Evolutionary conservation across 2,113 vertebrate species (phyloP), one percentile per base, ranked within the genome.

Genomic region (Hydrochoerus hydrochaeris): DNA sequence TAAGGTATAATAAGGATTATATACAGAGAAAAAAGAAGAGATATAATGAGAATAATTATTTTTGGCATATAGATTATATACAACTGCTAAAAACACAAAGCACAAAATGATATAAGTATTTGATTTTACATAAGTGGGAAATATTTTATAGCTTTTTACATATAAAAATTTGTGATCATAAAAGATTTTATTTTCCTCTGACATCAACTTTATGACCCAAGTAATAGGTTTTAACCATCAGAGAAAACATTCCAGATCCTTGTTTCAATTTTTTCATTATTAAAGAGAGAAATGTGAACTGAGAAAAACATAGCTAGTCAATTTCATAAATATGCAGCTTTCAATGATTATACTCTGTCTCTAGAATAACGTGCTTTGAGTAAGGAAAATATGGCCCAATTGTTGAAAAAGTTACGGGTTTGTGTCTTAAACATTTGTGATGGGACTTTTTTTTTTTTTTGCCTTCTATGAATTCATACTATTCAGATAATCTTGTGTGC

Each of bases 141-240:
- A 44, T 5, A 32, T 84, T 22, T 83, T 95, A 57, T 7, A 62
- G 82, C 38, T 30, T 84, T 44, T 62, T 46, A 54, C 77, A 96
- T 69, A 81, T 89, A 95, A 81, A 95, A 89, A 81, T 69, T 22
- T 81, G 26, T 85, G 63, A 57, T 67, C 73, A 92, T 94, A 86
- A 95, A 93, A 60, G 49, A 83, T 54, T 35, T 73, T 94, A 38
- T 94, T 16, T 89, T 94, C 85, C 92, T 97, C 67, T 87, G n/a
- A 91, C 26, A 90, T 90, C n/a, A 97, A 54, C 58, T 85, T 97
- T 96, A 81, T 92, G 81, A 8, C 46, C 52, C 38, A 81, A 96
- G n/a, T 41, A 94, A 95, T 95, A 87, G 54, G 38, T 87, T 96
- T 95, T n/a, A 84, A 32, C 32, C 81, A 93, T 85, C 49, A 94